Base-by-base conservation (phyloP, 2,888 invertebrate genomes). In the Coenonympha arcania region DNA sequence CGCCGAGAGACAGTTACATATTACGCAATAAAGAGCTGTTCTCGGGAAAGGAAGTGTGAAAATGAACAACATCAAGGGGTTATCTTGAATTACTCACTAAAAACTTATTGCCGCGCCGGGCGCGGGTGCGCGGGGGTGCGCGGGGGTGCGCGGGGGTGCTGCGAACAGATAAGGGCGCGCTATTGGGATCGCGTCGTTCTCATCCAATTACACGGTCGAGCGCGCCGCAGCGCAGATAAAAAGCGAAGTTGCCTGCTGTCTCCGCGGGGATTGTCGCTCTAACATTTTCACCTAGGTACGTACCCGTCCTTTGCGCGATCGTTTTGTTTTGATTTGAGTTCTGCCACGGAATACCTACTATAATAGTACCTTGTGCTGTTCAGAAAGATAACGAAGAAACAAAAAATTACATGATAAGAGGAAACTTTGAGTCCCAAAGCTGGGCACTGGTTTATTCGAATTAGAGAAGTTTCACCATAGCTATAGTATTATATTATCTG, bases 161-260 rank as follows among this genome's bases (percentile, higher is more conserved):
- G 85, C 81, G 85, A 86, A 84, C 83, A 85, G 85, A 86, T 85
- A 86, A 86, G 85, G 84, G 82, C 79, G 72, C 79, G 82, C 81
- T 85, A 84, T 84, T 82, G 85, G 86, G 83, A 84, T 82, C 82
- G 82, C 84, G 80, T 75, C 84, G 79, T 83, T 87, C 87, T 85
- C 85, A 84, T 86, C 86, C 84, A 84, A 85, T 84, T 84, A 85
- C 86, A 87, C 87, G 87, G 87, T 83, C 79, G 87, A 85, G 79
- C 76, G 82, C 67, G 82, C 69, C 76, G 81, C 77, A 79, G 71
- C 72, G 71, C 69, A 79, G 80, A 84, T 84, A 85, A 85, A 84
- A 84, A 82, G 76, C 74, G 69, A 66, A 69, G 73, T 73, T 74
- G 73, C 75, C 73, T 69, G 69, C 77, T 80, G 79, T 81, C 82